Conservation (phyloP, 2,797 vertebrate genomes). For the Tapirus indicus region DNA sequence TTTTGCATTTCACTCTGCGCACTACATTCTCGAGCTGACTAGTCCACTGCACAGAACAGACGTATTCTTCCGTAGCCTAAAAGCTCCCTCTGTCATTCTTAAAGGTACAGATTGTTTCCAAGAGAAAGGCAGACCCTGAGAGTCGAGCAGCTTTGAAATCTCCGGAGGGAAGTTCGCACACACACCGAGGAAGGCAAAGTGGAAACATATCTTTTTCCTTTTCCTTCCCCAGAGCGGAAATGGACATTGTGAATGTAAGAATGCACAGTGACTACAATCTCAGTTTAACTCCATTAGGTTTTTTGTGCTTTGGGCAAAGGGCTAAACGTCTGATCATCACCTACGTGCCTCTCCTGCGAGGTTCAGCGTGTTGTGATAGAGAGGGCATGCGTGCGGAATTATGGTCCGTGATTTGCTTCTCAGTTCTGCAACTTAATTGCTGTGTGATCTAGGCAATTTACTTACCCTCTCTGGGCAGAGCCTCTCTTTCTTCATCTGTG, state of each 20-base stretch:
- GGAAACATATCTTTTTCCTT: not conserved
- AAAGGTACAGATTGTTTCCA: not conserved
- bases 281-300: not conserved
- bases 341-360: not conserved
- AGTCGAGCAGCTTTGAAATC: not conserved
- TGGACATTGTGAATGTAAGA: not conserved
- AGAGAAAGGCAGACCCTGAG: not conserved
- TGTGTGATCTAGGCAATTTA: not conserved
- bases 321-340: not conserved
- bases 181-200: not conserved
- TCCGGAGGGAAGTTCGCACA: not conserved
- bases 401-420: not conserved
- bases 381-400: not conserved
- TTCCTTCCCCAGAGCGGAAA: not conserved
- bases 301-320: not conserved
- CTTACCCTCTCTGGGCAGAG: not conserved
- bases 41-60: not conserved
- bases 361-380: not conserved
- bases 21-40: not conserved
- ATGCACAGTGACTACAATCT: not conserved
- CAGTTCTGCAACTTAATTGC: not conserved
- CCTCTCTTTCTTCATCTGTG: not conserved
- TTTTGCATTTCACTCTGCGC: not conserved
- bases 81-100: not conserved
- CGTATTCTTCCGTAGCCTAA: not conserved